Evolutionary conservation across 2,797 vertebrate genomes (phyloP).

Genomic region (Paramormyrops hopkinsi): DNA sequence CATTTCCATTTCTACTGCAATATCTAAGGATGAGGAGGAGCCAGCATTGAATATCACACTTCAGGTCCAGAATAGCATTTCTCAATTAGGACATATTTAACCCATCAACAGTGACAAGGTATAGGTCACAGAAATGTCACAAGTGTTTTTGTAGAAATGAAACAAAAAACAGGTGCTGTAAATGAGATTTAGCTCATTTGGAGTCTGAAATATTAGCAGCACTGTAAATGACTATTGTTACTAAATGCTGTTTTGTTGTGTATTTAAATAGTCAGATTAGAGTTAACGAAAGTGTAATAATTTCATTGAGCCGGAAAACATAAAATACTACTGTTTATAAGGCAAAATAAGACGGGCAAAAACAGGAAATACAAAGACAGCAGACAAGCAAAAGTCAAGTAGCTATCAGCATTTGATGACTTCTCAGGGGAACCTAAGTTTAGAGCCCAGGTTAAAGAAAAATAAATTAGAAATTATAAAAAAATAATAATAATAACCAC

Average conservation of each 20-base stretch:
- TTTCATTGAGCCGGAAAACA: not conserved
- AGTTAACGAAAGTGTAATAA: not conserved
- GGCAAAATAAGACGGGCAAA: not conserved
- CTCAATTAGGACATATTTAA: constrained; percentile 8
- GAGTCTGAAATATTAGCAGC: not conserved
- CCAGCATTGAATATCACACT: not conserved
- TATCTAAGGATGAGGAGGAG: not conserved
- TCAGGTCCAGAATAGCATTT: not conserved
- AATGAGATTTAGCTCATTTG: not conserved
- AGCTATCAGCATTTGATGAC: not conserved
- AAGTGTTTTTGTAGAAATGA: not conserved
- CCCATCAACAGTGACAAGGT: constrained; percentile 9
- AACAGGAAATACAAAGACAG: not conserved
- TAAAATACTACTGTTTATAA: not conserved
- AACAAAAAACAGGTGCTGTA: not conserved
- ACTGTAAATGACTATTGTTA: not conserved
- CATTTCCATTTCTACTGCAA: not conserved
- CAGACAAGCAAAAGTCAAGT: not conserved
- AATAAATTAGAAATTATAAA: not conserved
- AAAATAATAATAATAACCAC: not conserved
- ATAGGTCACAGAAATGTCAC: not conserved
- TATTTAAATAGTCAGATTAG: not conserved
- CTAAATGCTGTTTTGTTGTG: not conserved
- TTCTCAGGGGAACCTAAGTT: not conserved
- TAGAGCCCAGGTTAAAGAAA: not conserved